A percentile compares a stretch with the other conserved stretches of the same genome.
Evolutionary conservation across 1,140 invertebrate genomes (phyloP).

Genomic region (Scaptomyza pallida): DNA sequence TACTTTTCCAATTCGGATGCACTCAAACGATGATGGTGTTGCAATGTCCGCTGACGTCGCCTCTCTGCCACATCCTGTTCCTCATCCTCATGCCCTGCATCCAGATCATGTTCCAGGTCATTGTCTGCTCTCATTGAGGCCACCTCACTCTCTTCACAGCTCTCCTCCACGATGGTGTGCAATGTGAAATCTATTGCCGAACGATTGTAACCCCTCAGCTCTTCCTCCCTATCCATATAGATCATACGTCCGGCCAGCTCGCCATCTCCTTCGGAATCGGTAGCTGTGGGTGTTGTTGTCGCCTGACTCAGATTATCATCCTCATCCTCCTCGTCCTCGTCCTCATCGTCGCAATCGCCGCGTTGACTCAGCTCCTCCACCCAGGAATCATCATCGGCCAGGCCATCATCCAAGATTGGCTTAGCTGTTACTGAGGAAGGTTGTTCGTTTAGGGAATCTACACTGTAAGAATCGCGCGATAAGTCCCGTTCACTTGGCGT

Average conservation of each 20-base stretch:
- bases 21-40: conserved; percentile 86
- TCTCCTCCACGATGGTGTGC: conserved; percentile 97
- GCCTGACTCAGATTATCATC: conserved; percentile 84
- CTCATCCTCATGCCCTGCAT: conserved; percentile 21
- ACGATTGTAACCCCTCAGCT: conserved; percentile 91
- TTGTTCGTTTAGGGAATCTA: conserved; percentile 65
- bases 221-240: conserved; percentile 89
- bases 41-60: conserved; percentile 74
- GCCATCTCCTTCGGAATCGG: conserved; percentile 84
- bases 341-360: conserved; percentile 86
- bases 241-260: conserved; percentile 75
- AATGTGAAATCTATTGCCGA: conserved; percentile 94
- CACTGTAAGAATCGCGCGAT: conserved; percentile 65
- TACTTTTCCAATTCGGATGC: conserved; percentile 95
- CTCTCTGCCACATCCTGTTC: conserved; percentile 52
- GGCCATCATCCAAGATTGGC: conserved; percentile 89
- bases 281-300: conserved; percentile 85
- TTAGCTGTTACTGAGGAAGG: conserved; percentile 12
- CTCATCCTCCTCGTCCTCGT: conserved; percentile 76
- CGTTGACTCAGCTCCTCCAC: conserved; percentile 92
- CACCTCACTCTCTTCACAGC: conserved; percentile 94
- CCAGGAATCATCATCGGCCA: conserved; percentile 94
- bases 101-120: conserved; percentile 49
- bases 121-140: conserved; percentile 84
- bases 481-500: conserved; percentile 64